A percentile compares a stretch with the other conserved stretches of the same genome.
Conservation (phyloP, 53 echinoderm and acorn worm species). For the Zoroaster sp. region DNA sequence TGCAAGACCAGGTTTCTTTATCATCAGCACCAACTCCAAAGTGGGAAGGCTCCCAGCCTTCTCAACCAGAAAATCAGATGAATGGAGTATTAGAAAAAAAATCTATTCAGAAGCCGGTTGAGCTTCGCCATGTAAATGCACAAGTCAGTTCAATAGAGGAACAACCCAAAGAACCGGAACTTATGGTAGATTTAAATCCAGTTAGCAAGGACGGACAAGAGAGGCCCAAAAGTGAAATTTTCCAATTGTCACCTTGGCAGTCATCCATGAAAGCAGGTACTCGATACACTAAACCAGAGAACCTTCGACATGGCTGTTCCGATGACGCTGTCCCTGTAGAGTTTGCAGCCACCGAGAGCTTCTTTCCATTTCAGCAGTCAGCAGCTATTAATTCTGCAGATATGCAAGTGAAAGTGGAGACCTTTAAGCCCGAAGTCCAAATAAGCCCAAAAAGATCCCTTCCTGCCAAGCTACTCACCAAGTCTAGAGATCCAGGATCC, state of each 20-base stretch:
- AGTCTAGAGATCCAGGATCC: slow-evolving; percentile 10
- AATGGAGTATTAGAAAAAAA: neutral
- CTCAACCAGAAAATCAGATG: neutral
- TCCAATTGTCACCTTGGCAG: slow-evolving; percentile 29
- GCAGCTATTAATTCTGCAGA: neutral
- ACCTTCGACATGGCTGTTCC: neutral
- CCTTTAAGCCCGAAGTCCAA: slow-evolving; percentile 20
- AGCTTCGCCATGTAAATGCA: slow-evolving; percentile 9
- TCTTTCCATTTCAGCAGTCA: slow-evolving; percentile 5
- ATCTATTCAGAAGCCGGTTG: neutral
- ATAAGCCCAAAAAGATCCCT: slow-evolving; percentile 13
- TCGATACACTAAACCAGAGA: neutral
- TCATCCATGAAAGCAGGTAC: slow-evolving; percentile 14
- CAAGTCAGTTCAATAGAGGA: neutral
- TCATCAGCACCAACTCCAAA: neutral
- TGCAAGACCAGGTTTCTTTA: slow-evolving; percentile 3
- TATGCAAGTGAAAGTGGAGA: slow-evolving; percentile 16
- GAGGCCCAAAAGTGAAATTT: slow-evolving; percentile 13
- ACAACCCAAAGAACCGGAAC: neutral
- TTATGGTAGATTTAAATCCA: slow-evolving; percentile 29
- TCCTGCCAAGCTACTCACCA: slow-evolving; percentile 31
- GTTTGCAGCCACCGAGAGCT: slow-evolving; percentile 1
- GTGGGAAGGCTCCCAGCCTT: neutral
- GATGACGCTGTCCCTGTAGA: neutral
- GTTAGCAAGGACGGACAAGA: neutral